Base-by-base conservation (phyloP, 2,888 invertebrate genomes). In the Aradus depressus region DNA sequence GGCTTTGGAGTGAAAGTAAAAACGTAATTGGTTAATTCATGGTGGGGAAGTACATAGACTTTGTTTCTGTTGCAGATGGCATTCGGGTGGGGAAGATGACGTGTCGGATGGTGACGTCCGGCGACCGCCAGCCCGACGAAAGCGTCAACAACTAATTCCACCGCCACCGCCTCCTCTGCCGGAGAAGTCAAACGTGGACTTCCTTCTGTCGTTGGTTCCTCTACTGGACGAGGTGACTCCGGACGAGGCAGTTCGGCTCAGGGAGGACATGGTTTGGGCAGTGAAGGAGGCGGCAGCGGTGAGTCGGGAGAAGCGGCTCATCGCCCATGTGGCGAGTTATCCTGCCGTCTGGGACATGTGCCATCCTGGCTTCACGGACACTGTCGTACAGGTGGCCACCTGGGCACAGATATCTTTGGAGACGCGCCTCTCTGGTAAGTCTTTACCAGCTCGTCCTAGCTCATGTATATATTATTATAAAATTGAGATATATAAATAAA, bases 31-130 rank as follows among this genome's bases (percentile, higher is more conserved):
- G n/a, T n/a, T n/a, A n/a, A n/a, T n/a, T n/a, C n/a, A n/a, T n/a
- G n/a, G n/a, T n/a, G 6, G 10, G 10, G 28, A 10, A 6, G 6
- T 10, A 28, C 28, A 10, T 10, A 28, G 28, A 6, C 10, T 28
- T 10, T 28, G 6, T 28, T 28, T 28, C 8, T 10, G 8, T 10
- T 28, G 10, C 34, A 44, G 44, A 18, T 44, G 44, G 44, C 44
- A 44, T 34, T 44, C 44, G 14, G n/a, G n/a, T n/a, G 44, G 44
- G 19, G 44, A 44, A 44, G 44, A 44, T 12, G 44, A 44, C 14
- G 28, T 32, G 6, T 44, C 44, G 3, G 44, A 44, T 31, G 44
- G 44, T 23, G 44, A 44, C 14, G 32, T 35, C 44, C 21, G 44
- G 25, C 5, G 14, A 18, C 5, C 35, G n/a, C 32, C 31, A 8